Percentiles rank a stretch among this genome's conserved stretches.
These are phyloP conservation scores for Nomada hirtipes DNA, from an alignment of 2,888 invertebrate species.

Conservation along the genomic window DNA sequence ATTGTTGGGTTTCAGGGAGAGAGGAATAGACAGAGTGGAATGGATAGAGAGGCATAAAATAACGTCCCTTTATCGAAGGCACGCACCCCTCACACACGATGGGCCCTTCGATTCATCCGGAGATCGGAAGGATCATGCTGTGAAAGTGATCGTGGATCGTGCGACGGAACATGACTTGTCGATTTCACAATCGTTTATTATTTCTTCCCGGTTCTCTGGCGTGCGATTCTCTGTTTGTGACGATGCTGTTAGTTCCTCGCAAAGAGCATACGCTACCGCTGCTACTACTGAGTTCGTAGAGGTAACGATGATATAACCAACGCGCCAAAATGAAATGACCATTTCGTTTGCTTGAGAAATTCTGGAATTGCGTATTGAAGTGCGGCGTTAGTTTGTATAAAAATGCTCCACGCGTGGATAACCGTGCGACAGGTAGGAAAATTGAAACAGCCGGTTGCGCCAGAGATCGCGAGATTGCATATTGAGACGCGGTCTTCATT, in stretches of 20 bases:
- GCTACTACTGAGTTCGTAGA: neutral
- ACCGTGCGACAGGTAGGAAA: too few relatives aligned
- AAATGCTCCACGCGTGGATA: too few relatives aligned
- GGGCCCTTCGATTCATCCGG: constrained; percentile 68
- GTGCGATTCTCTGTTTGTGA: constrained; percentile 26
- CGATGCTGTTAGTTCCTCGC: constrained; percentile 11
- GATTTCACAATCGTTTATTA: constrained; percentile 79
- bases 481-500: too few relatives aligned
- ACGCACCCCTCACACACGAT: constrained; percentile 72
- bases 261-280: neutral
- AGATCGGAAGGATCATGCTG: constrained; percentile 73
- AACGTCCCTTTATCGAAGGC: constrained; percentile 74
- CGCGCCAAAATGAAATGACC: too few relatives aligned
- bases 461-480: too few relatives aligned
- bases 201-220: constrained; percentile 51
- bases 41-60: constrained; percentile 77
- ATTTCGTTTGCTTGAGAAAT: too few relatives aligned
- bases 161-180: constrained; percentile 76
- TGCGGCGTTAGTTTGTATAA: too few relatives aligned
- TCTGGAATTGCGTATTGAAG: too few relatives aligned
- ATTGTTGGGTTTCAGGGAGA: constrained; percentile 77
- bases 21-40: constrained; percentile 68
- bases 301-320: neutral
- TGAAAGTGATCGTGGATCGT: constrained; percentile 71
- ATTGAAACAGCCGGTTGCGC: too few relatives aligned